Base-by-base conservation (phyloP, 1,140 invertebrate genomes). In the Bicyclus anynana region DNA sequence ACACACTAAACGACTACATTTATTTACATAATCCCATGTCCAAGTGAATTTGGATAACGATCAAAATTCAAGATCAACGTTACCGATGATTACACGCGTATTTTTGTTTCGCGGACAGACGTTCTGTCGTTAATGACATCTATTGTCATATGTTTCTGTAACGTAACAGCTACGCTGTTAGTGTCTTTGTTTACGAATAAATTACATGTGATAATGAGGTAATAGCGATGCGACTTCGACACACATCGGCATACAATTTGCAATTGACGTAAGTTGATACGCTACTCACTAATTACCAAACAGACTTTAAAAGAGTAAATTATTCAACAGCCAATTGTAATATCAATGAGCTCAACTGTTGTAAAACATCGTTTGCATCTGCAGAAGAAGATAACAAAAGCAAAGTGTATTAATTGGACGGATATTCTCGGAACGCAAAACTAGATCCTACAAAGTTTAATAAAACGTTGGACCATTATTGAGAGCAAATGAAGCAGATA, bases 101-200 rank as follows among this genome's bases (percentile, higher is more conserved):
- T 83, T 83, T 83, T 76, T 49, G 67, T 67, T 67, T 64, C 66
- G 71, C 38, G 52, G 69, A 79, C 60, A 65, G 72, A 80, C 69
- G 59, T 38, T 40, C 51, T 65, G 69, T 62, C 66, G 48, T 26
- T 68, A 68, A 70, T 73, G 76, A 69, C 64, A 42, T 49, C 21
- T 56, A 20, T n/a, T 56, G 51, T 56, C 29, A 37, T 40, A 40
- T 50, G 50, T 56, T 49, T 17, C 46, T 46, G 23, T 42, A 38
- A 56, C 27, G 26, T 18, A 26, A 42, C 23, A 53, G 37, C 37
- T 40, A 40, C 14, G 37, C 6, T 37, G 9, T 17, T 16, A 33
- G 37, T 40, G 37, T 12, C 37, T 40, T 33, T 33, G 29, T 33
- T 33, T 40, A 40, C 16, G 37, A 16, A 17, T 40, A 40, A 40